These are phyloP conservation scores for Acomys russatus DNA, from an alignment of 2,797 vertebrate species.

Conservation along the genomic window DNA sequence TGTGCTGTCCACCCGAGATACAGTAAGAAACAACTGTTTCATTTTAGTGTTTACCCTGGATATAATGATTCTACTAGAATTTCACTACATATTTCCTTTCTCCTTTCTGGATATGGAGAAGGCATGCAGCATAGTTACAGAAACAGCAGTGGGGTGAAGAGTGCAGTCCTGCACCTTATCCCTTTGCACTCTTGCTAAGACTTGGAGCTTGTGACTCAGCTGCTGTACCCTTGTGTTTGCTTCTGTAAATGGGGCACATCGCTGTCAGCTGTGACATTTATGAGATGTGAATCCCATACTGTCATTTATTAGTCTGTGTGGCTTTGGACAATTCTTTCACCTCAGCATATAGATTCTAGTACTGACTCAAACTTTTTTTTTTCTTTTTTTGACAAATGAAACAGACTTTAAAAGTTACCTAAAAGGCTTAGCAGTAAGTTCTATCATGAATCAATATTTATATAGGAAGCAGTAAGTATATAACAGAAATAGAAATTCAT, in stretches of 20 bases:
- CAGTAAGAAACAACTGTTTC: not conserved
- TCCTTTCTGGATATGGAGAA: not conserved
- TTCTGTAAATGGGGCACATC: not conserved
- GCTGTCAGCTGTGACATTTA: not conserved
- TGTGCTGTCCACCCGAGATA: not conserved
- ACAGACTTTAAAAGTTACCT: not conserved
- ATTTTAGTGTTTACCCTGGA: not conserved
- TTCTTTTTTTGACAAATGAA: conserved; percentile 19
- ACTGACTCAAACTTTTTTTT: not conserved
- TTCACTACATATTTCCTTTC: not conserved
- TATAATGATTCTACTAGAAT: not conserved
- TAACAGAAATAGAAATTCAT: not conserved
- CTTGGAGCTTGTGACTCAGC: not conserved
- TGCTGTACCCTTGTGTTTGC: not conserved
- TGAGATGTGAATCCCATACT: not conserved
- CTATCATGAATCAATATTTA: not conserved
- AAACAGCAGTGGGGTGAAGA: not conserved
- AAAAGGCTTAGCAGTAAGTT: not conserved
- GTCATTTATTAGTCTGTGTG: not conserved
- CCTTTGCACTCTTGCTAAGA: not conserved
- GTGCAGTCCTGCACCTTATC: not conserved
- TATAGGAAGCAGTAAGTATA: not conserved
- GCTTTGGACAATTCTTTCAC: not conserved
- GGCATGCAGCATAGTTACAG: not conserved
- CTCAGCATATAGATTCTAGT: not conserved